Conservation (phyloP, 1,140 invertebrate genomes). For the Antheraea pernyi region DNA sequence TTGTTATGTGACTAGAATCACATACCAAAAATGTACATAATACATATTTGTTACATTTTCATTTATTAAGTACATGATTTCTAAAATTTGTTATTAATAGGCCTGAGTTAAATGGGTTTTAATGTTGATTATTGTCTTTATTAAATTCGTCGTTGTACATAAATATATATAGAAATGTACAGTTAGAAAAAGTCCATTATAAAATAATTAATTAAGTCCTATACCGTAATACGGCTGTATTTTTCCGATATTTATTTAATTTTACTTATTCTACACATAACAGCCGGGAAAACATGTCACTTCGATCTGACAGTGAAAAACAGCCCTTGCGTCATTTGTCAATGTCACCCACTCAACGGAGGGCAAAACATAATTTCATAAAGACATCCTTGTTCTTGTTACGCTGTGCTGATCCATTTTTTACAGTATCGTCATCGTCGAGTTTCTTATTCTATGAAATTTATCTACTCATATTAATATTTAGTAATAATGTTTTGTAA, state of each 20-base stretch:
- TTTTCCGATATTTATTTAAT: constrained; percentile 45
- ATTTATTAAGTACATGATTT: no score
- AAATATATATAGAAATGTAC: no score
- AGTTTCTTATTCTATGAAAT: constrained; percentile 42
- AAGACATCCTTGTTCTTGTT: constrained; percentile 68
- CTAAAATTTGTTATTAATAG: no score
- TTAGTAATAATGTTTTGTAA: constrained; percentile 9
- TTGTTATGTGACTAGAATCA: no score
- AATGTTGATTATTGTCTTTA: no score
- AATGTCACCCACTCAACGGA: constrained; percentile 63
- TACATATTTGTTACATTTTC: no score
- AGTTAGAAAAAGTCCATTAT: not conserved
- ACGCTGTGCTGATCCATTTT: constrained; percentile 38
- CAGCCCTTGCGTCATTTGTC: constrained; percentile 66
- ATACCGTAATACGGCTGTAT: constrained; percentile 6
- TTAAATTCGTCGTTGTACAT: no score
- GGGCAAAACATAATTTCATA: constrained; percentile 72
- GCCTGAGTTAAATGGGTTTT: no score
- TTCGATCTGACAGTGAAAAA: constrained; percentile 71
- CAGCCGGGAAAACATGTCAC: constrained; percentile 60
- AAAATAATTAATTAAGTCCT: not conserved
- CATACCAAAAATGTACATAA: no score
- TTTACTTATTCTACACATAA: constrained; percentile 54
- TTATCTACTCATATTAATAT: not conserved
- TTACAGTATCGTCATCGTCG: constrained; percentile 42